phyloP scores from a whole-genome alignment of 1,140 invertebrate species.

The Whitmania pigra region DNA sequence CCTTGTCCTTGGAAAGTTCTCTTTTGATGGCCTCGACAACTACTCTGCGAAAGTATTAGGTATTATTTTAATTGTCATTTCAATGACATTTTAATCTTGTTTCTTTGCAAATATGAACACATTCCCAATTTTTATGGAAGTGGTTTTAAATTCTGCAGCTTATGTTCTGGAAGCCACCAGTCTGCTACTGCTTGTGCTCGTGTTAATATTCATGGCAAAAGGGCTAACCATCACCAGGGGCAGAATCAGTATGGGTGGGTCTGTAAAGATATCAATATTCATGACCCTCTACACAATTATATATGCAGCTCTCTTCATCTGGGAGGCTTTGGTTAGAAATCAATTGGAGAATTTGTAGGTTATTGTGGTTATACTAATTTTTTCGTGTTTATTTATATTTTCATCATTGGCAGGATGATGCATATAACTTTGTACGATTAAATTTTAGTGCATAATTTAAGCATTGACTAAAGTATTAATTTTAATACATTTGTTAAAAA shows the following conservation, averaged over 20 bases:
- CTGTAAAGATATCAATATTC: slow-evolving; percentile 65
- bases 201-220: slow-evolving; percentile 70
- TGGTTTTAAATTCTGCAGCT: slow-evolving; percentile 43
- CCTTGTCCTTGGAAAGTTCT: slow-evolving; percentile 57
- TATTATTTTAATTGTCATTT: slow-evolving; percentile 34
- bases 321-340: slow-evolving; percentile 54
- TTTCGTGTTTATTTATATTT: background rate
- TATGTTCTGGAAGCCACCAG: slow-evolving; percentile 57
- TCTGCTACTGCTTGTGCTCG: slow-evolving; percentile 55
- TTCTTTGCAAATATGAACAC: too few species aligned
- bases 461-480: too few species aligned
- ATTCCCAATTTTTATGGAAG: too few species aligned
- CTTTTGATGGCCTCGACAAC: slow-evolving; percentile 53
- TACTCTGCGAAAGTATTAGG: slow-evolving; percentile 50
- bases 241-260: slow-evolving; percentile 44
- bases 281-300: slow-evolving; percentile 60
- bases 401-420: too few species aligned
- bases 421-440: too few species aligned
- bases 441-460: too few species aligned
- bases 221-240: slow-evolving; percentile 79
- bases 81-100: too few species aligned
- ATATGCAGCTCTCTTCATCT: slow-evolving; percentile 60
- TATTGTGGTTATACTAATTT: background rate
- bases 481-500: too few species aligned
- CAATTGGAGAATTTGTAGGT: background rate